phyloP scores from a whole-genome alignment of 2,113 vertebrate species.

The Antechinus flavipes region DNA sequence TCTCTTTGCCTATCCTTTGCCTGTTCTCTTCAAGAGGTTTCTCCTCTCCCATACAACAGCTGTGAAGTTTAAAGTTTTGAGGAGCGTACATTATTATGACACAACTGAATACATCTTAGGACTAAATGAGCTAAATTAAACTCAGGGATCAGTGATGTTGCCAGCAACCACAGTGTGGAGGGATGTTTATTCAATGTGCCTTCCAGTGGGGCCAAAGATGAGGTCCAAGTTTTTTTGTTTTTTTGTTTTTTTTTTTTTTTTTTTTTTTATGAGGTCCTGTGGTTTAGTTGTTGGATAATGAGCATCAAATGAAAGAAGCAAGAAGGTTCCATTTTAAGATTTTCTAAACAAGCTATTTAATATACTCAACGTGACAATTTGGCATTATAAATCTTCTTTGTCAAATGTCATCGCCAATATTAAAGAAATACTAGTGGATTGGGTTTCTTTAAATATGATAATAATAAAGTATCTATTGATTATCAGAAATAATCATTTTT shows the following conservation, averaged over 20 bases:
- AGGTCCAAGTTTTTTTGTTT: constrained; percentile 30
- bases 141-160: background rate
- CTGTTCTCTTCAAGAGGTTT: background rate
- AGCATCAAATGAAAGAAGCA: constrained; percentile 65
- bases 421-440: constrained; percentile 74
- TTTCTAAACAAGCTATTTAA: constrained; percentile 72
- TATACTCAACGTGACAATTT: constrained; percentile 55
- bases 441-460: constrained; percentile 62
- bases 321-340: constrained; percentile 68
- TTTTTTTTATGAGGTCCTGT: constrained; percentile 24
- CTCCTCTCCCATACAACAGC: constrained; percentile 2
- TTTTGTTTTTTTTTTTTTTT: constrained; percentile 14
- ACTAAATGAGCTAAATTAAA: constrained; percentile 68
- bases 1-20: background rate
- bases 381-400: constrained; percentile 52
- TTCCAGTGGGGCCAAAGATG: constrained; percentile 57
- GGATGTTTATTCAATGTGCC: constrained; percentile 57
- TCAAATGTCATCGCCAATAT: constrained; percentile 54
- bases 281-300: constrained; percentile 64
- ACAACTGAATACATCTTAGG: constrained; percentile 55
- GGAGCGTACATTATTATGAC: constrained; percentile 41
- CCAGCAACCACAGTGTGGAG: constrained; percentile 47
- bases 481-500: constrained; percentile 47
- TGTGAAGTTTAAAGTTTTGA: constrained; percentile 16
- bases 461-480: constrained; percentile 46